A percentile compares a stretch with the other conserved stretches of the same genome.
Evolutionary conservation across 1,140 invertebrate genomes (phyloP).

Genomic region (Leptinotarsa lineolata): DNA sequence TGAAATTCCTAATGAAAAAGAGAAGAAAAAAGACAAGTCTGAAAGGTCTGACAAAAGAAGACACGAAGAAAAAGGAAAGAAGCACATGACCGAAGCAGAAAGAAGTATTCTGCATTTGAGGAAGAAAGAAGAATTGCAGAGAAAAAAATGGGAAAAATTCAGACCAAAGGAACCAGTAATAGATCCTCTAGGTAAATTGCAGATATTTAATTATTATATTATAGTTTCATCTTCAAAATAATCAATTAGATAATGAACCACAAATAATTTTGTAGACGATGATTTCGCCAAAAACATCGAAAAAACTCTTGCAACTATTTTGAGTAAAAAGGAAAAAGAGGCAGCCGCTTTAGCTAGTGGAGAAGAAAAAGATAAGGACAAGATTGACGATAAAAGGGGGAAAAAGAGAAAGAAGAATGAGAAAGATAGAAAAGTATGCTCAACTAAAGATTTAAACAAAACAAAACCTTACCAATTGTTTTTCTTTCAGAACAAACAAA

Average conservation of each 20-base stretch:
- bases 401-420: constrained; percentile 40
- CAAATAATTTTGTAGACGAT: constrained; percentile 59
- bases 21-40: constrained; percentile 50
- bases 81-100: constrained; percentile 54
- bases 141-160: constrained; percentile 49
- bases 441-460: not conserved
- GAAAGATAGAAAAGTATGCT: constrained; percentile 30
- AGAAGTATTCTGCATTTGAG: constrained; percentile 53
- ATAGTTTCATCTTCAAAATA: not conserved
- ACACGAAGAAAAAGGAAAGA: constrained; percentile 40
- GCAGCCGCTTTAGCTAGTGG: constrained; percentile 42
- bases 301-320: constrained; percentile 71
- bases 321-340: constrained; percentile 59
- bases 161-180: constrained; percentile 29
- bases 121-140: constrained; percentile 50
- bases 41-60: constrained; percentile 33
- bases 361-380: constrained; percentile 49
- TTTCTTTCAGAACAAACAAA: constrained; percentile 54
- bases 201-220: not conserved
- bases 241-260: not conserved
- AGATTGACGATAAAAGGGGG: constrained; percentile 50
- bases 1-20: constrained; percentile 40
- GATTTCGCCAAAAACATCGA: constrained; percentile 78
- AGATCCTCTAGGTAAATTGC: constrained; percentile 7
- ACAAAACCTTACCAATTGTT: not conserved